Evolutionary conservation across 1,140 invertebrate genomes (phyloP).

Genomic region (Chrysoperla carnea): DNA sequence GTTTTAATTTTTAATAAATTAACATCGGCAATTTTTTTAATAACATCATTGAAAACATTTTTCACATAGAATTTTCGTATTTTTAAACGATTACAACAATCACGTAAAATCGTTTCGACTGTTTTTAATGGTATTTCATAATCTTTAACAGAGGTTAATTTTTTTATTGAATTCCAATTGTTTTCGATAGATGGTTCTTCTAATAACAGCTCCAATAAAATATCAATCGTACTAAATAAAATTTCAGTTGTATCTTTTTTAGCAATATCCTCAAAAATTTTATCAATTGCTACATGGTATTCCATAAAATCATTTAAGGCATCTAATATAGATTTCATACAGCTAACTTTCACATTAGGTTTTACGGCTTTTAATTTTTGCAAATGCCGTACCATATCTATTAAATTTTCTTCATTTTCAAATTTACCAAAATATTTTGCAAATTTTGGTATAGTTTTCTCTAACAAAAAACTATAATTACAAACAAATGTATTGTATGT

Average conservation of each 20-base stretch:
- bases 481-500: background rate
- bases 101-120: background rate
- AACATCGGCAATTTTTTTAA: background rate
- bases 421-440: background rate
- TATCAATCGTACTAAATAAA: background rate
- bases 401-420: background rate
- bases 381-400: background rate
- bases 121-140: background rate
- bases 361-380: background rate
- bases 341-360: background rate
- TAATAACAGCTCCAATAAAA: background rate
- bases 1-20: background rate
- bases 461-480: background rate
- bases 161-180: background rate
- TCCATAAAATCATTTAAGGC: background rate
- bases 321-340: background rate
- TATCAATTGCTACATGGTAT: background rate
- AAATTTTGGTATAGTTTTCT: background rate
- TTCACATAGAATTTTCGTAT: background rate
- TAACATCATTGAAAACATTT: conserved; percentile 1
- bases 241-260: too few species aligned
- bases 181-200: background rate
- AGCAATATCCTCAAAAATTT: background rate
- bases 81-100: background rate
- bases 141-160: background rate